phyloP scores from a whole-genome alignment of 2,888 invertebrate species.

The Tachina fera region DNA sequence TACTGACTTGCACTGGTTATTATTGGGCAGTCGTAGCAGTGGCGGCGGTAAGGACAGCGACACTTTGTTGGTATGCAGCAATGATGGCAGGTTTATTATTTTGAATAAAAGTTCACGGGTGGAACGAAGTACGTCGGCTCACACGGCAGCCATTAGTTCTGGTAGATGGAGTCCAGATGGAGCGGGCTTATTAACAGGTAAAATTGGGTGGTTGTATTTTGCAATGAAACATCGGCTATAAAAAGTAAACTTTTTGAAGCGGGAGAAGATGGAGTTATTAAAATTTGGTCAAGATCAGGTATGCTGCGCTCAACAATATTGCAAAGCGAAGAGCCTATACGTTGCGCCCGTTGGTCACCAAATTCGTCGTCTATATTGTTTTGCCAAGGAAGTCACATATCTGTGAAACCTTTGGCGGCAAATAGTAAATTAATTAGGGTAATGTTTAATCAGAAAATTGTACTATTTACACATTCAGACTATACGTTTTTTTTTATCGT shows the following conservation, averaged over 20 bases:
- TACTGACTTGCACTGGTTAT: constrained; percentile 94
- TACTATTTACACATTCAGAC: neutral
- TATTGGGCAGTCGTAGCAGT: constrained; percentile 80
- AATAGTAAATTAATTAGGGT: constrained; percentile 89
- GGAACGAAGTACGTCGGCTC: constrained; percentile 96
- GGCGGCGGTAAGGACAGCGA: constrained; percentile 85
- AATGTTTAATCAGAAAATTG: constrained; percentile 51
- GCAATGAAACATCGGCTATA: neutral
- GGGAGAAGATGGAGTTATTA: constrained; percentile 98
- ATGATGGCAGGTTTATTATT: constrained; percentile 95
- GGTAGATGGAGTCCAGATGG: constrained; percentile 98
- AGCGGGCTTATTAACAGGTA: constrained; percentile 90
- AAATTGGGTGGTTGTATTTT: neutral
- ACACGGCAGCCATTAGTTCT: constrained; percentile 93
- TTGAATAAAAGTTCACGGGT: constrained; percentile 94
- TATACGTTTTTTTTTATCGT: constrained; percentile 44
- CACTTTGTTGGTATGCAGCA: constrained; percentile 92
- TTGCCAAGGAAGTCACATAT: constrained; percentile 87
- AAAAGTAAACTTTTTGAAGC: constrained; percentile 84
- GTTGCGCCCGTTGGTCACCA: constrained; percentile 93
- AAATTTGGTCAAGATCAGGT: constrained; percentile 98
- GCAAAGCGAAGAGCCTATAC: constrained; percentile 92
- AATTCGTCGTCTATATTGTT: constrained; percentile 88
- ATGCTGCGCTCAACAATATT: constrained; percentile 95
- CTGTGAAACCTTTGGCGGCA: constrained; percentile 89